phyloP scores from a whole-genome alignment of 2,888 invertebrate species.

The Torymus auratus region DNA sequence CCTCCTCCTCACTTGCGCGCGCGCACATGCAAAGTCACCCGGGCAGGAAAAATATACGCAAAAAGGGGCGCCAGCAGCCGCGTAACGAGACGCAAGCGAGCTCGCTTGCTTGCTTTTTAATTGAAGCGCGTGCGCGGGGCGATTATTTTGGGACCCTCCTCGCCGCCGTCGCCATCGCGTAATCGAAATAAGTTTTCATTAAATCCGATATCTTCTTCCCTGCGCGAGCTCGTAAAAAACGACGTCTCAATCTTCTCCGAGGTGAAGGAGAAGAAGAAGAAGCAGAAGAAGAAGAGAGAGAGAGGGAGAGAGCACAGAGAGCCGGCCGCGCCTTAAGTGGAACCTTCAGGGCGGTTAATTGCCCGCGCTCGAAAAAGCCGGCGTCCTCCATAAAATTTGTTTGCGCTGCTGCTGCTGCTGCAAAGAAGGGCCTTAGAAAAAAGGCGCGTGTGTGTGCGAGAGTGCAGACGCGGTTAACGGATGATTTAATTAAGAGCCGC shows the following conservation, averaged over 20 bases:
- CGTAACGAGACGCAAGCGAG: too few species aligned
- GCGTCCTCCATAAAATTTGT: constrained; percentile 72
- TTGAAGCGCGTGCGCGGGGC: constrained; percentile 20
- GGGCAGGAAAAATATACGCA: constrained; percentile 28
- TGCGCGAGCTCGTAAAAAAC: constrained; percentile 51
- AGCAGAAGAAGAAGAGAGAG: neutral
- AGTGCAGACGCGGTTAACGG: constrained; percentile 71
- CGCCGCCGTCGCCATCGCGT: neutral
- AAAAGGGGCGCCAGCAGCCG: constrained; percentile 3
- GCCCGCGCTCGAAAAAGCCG: constrained; percentile 61
- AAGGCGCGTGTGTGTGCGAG: constrained; percentile 51
- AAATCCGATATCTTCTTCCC: constrained; percentile 38
- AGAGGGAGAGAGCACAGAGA: constrained; percentile 23
- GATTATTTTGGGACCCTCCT: constrained; percentile 21
- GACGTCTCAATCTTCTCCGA: constrained; percentile 53
- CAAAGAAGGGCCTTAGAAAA: constrained; percentile 28
- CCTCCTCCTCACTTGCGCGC: constrained; percentile 24
- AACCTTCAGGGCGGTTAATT: constrained; percentile 68
- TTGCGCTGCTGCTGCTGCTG: constrained; percentile 68
- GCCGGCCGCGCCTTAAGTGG: constrained; percentile 53
- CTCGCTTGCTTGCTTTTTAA: constrained; percentile 42
- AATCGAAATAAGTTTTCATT: constrained; percentile 54
- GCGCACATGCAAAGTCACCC: constrained; percentile 54
- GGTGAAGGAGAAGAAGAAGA: neutral
- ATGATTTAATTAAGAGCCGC: constrained; percentile 77